Conservation (phyloP, 2,797 vertebrate species). For the Zalophus californianus region DNA sequence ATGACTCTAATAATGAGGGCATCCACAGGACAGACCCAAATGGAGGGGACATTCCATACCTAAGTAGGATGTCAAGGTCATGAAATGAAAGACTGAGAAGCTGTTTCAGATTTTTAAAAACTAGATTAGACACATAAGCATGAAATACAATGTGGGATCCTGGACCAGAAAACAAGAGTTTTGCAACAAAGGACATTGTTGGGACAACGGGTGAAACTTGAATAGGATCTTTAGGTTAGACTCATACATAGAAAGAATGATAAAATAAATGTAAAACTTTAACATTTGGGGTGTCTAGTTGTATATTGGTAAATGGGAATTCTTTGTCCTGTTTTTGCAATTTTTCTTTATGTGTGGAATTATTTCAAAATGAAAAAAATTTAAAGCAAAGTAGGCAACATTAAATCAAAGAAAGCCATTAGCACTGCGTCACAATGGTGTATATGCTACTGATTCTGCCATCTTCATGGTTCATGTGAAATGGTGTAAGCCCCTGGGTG, state of each 20-base stretch:
- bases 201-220: neutral
- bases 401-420: neutral
- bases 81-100: neutral
- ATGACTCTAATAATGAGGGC: neutral
- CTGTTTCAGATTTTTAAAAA: neutral
- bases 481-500: neutral
- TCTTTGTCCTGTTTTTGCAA: neutral
- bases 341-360: neutral
- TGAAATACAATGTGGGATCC: neutral
- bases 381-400: neutral
- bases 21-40: neutral
- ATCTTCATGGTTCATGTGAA: neutral
- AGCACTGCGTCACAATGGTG: rapidly evolving
- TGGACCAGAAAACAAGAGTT: neutral
- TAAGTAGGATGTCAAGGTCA: neutral
- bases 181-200: neutral
- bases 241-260: neutral
- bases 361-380: neutral
- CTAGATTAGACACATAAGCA: neutral
- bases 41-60: neutral
- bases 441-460: neutral
- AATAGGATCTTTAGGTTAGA: neutral
- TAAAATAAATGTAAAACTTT: neutral
- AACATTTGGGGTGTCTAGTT: neutral
- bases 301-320: neutral